These are phyloP conservation scores for Steinernema hermaphroditum DNA, from an alignment of 2,888 invertebrate genomes.

Conservation along the genomic window DNA sequence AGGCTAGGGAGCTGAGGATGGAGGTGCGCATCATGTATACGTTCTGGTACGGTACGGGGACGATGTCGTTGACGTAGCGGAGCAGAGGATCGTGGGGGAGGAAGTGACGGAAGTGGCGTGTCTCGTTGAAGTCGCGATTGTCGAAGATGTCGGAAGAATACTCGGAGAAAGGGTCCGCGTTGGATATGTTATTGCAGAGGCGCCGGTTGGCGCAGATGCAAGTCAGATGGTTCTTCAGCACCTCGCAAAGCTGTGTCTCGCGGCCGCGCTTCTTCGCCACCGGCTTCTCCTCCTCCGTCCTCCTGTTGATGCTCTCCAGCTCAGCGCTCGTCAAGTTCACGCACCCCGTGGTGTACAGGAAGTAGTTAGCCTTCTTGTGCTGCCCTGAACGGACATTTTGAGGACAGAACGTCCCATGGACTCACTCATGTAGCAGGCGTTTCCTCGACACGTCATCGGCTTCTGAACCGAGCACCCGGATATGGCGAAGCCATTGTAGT, in stretches of 20 bases:
- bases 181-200: constrained; percentile 42
- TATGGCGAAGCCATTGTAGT: constrained; percentile 42
- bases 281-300: constrained; percentile 29
- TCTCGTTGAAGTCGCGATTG: constrained; percentile 42
- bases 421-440: constrained; percentile 45
- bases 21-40: constrained; percentile 22
- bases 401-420: neutral
- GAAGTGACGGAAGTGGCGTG: constrained; percentile 36
- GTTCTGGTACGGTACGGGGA: neutral
- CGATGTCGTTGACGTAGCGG: constrained; percentile 3
- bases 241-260: constrained; percentile 48
- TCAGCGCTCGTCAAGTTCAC: constrained; percentile 41
- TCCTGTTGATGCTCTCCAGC: constrained; percentile 29
- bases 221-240: constrained; percentile 33
- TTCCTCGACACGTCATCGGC: constrained; percentile 41
- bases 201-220: constrained; percentile 40
- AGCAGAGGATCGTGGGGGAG: constrained; percentile 45
- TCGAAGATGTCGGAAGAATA: constrained; percentile 38
- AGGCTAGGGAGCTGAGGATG: neutral
- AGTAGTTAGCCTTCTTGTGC: constrained; percentile 41
- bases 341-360: constrained; percentile 47
- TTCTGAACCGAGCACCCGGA: constrained; percentile 37
- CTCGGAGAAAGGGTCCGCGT: constrained; percentile 43
- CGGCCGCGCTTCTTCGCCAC: constrained; percentile 26
- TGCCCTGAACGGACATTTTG: constrained; percentile 35